Conservation (phyloP, 2,113 vertebrate genomes). For the Petrocephalus microphthalmus region DNA sequence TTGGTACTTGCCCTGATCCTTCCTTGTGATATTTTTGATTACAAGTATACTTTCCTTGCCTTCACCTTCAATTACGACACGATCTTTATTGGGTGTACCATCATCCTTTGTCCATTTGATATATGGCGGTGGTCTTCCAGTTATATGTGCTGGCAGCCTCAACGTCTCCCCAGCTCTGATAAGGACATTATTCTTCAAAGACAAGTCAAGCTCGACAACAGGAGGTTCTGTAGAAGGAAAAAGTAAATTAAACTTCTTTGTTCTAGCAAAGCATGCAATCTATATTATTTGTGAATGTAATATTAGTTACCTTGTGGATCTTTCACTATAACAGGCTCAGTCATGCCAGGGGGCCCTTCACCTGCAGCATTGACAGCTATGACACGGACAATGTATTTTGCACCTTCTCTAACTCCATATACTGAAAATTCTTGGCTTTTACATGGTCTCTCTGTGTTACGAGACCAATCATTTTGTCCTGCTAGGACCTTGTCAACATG, state of each 20-base stretch:
- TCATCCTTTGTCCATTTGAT: constrained; percentile 81
- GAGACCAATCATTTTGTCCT: constrained; percentile 88
- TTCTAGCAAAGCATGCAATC: neutral
- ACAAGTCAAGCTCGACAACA: constrained; percentile 78
- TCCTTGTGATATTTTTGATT: constrained; percentile 73
- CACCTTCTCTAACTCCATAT: constrained; percentile 85
- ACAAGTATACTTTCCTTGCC: constrained; percentile 74
- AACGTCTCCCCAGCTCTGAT: constrained; percentile 85
- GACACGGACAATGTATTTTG: constrained; percentile 85
- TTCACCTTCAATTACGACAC: constrained; percentile 72
- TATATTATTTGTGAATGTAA: neutral
- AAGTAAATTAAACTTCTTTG: constrained; percentile 18
- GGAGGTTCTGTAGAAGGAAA: constrained; percentile 69
- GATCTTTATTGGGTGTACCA: constrained; percentile 74
- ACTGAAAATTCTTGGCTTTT: constrained; percentile 75
- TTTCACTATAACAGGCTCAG: constrained; percentile 75
- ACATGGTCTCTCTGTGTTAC: constrained; percentile 79
- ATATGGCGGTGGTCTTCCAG: constrained; percentile 79
- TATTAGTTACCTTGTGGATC: constrained; percentile 80
- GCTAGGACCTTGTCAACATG: constrained; percentile 87
- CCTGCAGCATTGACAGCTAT: constrained; percentile 84
- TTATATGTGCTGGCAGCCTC: constrained; percentile 78
- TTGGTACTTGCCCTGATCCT: constrained; percentile 83
- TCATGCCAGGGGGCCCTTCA: constrained; percentile 88
- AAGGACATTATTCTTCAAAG: constrained; percentile 73